Conservation (phyloP, 2,113 vertebrate species). For the Pardalotus punctatus region DNA sequence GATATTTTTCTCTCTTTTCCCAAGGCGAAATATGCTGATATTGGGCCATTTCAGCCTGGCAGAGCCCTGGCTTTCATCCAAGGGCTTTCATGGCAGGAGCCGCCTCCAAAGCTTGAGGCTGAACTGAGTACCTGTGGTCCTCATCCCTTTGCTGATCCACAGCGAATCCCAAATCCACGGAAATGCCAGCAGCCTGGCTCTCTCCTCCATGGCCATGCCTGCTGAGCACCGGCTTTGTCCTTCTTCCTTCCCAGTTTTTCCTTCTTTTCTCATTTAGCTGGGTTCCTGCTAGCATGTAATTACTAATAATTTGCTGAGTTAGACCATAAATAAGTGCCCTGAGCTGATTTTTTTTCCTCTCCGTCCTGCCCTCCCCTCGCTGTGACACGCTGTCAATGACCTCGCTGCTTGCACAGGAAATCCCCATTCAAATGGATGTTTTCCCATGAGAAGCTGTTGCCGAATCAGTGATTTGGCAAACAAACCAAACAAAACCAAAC, state of each 20-base stretch:
- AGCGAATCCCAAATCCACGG: not conserved
- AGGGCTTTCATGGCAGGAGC: not conserved
- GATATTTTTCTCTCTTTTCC: not conserved
- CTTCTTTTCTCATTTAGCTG: not conserved
- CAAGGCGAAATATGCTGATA: not conserved
- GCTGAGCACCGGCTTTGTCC: not conserved
- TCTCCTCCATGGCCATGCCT: fast-evolving
- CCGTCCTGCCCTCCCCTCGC: not conserved
- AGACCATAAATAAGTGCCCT: not conserved
- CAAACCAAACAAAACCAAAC: not conserved
- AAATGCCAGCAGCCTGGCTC: not conserved
- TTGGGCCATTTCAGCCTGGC: not conserved
- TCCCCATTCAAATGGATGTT: not conserved
- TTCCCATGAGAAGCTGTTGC: not conserved
- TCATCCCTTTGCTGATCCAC: not conserved
- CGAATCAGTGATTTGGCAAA: not conserved
- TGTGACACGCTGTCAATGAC: fast-evolving
- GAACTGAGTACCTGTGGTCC: not conserved
- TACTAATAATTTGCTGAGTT: not conserved
- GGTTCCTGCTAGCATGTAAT: fast-evolving
- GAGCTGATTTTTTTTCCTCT: not conserved
- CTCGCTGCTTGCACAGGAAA: fast-evolving
- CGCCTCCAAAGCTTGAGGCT: not conserved
- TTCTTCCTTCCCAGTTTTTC: not conserved
- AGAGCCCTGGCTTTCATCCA: not conserved